Evolutionary conservation across 2,888 invertebrate species (phyloP).

Genomic region (Pilophorus perplexus): DNA sequence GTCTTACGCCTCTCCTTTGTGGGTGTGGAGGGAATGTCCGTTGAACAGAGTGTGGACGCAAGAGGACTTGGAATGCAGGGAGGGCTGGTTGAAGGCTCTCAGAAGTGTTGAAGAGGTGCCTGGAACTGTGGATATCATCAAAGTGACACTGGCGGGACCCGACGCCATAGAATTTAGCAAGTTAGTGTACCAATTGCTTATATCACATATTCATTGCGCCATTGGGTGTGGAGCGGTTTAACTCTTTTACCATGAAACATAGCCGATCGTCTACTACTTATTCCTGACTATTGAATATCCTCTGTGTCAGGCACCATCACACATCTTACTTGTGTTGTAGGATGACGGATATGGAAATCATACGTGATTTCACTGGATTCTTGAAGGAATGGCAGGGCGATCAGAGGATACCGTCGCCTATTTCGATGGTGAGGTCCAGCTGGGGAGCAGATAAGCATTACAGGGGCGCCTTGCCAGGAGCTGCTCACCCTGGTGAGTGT

Average conservation of each 20-base stretch:
- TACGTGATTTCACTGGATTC: constrained; percentile 31
- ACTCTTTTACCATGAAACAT: too few species aligned
- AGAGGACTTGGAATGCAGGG: constrained; percentile 30
- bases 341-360: constrained; percentile 32
- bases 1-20: constrained; percentile 18
- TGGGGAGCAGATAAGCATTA: constrained; percentile 51
- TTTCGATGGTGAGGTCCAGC: constrained; percentile 48
- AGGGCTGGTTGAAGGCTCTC: constrained; percentile 24
- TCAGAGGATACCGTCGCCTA: constrained; percentile 46
- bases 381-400: constrained; percentile 42
- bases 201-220: too few species aligned
- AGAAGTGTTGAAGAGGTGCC: constrained; percentile 28
- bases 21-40: constrained; percentile 34
- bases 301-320: neutral
- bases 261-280: neutral
- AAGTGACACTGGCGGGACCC: constrained; percentile 23
- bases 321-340: neutral
- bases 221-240: too few species aligned
- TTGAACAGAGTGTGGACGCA: constrained; percentile 13
- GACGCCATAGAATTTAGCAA: neutral
- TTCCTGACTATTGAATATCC: neutral
- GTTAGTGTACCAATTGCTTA: too few species aligned
- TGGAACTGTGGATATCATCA: constrained; percentile 15
- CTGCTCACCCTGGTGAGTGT: constrained; percentile 14
- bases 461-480: constrained; percentile 49